These are phyloP conservation scores for Eupithecia exiguata DNA, from an alignment of 2,888 invertebrate species.

Conservation along the genomic window DNA sequence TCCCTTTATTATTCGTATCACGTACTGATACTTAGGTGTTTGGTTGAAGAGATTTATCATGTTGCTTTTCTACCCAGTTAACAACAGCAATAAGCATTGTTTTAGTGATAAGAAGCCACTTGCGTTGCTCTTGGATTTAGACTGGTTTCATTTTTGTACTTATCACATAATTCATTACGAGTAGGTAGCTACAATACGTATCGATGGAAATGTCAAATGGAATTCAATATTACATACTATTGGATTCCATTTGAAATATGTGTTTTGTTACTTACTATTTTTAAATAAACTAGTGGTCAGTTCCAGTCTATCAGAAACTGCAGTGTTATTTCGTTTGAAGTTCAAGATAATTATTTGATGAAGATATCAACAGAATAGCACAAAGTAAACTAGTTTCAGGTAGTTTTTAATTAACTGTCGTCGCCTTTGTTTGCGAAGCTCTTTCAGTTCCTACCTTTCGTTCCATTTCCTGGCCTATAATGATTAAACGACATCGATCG, in stretches of 20 bases:
- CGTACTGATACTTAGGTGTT: conserved; percentile 46
- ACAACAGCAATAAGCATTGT: conserved; percentile 22
- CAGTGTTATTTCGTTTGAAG: background rate
- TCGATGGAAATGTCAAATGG: background rate
- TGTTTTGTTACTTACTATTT: background rate
- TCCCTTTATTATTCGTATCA: conserved; percentile 53
- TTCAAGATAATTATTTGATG: background rate
- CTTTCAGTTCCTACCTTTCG: conserved; percentile 55
- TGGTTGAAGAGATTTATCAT: conserved; percentile 58
- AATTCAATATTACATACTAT: background rate
- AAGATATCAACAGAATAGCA: conserved; percentile 18
- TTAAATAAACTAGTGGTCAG: background rate
- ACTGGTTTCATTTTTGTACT: background rate
- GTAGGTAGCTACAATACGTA: background rate
- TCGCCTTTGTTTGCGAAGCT: conserved; percentile 63
- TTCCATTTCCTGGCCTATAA: conserved; percentile 65
- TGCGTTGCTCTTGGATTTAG: background rate
- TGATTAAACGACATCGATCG: conserved; percentile 64
- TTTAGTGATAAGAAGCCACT: conserved; percentile 18
- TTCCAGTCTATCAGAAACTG: background rate
- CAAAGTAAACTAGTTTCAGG: conserved; percentile 29
- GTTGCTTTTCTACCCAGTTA: conserved; percentile 37
- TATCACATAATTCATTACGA: too few species aligned
- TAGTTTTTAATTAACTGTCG: conserved; percentile 57
- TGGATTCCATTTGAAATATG: background rate